Percentiles rank a stretch among this genome's conserved stretches.
Evolutionary conservation across 2,888 invertebrate species (phyloP).

Genomic region (Glaucopsyche alexis): DNA sequence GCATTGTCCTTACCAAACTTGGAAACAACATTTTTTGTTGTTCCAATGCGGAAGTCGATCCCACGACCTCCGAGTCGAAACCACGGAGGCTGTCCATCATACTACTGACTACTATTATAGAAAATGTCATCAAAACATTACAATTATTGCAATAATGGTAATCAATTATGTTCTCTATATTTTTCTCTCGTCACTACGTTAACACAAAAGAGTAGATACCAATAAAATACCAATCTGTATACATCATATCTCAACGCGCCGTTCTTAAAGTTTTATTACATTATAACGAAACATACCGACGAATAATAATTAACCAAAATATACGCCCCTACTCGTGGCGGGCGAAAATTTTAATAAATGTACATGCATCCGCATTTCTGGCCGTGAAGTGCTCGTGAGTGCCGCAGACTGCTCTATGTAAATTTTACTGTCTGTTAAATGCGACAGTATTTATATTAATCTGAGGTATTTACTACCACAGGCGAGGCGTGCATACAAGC

Average conservation of each 20-base stretch:
- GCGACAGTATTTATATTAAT: neutral
- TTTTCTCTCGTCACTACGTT: neutral
- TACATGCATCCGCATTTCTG: conserved; percentile 15
- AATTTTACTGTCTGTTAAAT: conserved; percentile 21
- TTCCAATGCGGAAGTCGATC: too few species aligned
- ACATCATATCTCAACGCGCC: neutral
- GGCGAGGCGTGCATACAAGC: too few species aligned
- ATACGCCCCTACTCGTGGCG: neutral
- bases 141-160: too few species aligned
- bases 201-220: neutral
- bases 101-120: too few species aligned
- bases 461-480: too few species aligned
- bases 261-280: neutral
- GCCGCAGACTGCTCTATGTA: conserved; percentile 13
- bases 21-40: too few species aligned
- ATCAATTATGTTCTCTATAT: too few species aligned
- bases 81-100: too few species aligned
- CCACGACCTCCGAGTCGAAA: too few species aligned
- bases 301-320: conserved; percentile 20
- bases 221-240: neutral
- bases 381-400: conserved; percentile 14
- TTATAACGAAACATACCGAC: neutral
- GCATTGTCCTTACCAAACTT: too few species aligned
- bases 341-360: conserved; percentile 8
- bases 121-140: too few species aligned